A percentile compares a stretch with the other conserved stretches of the same genome.
Conservation (phyloP, 2,113 vertebrate genomes). For the Ctenomys sociabilis region DNA sequence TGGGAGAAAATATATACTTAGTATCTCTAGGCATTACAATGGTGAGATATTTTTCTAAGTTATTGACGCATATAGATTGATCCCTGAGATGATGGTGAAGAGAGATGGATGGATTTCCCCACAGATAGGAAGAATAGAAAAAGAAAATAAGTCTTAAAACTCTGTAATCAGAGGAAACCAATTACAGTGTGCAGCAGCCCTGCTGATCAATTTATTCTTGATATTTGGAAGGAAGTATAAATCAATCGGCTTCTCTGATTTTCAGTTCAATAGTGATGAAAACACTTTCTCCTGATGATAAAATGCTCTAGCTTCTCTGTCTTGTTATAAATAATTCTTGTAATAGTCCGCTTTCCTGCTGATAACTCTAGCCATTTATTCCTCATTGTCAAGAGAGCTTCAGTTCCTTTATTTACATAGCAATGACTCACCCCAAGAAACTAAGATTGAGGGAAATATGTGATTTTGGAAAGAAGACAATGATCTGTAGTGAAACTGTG, state of each 20-base stretch:
- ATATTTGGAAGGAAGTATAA: conserved; percentile 1
- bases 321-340: conserved; percentile 19
- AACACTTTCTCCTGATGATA: conserved; percentile 55
- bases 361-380: conserved; percentile 42
- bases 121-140: conserved; percentile 22
- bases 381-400: conserved; percentile 24
- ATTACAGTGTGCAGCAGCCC: background rate
- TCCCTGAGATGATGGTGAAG: background rate
- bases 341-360: background rate
- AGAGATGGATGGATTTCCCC: background rate
- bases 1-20: conserved; percentile 36
- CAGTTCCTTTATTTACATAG: background rate
- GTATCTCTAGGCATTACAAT: conserved; percentile 33
- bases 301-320: conserved; percentile 49
- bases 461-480: background rate
- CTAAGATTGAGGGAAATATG: background rate
- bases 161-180: conserved; percentile 24
- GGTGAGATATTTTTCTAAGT: conserved; percentile 19
- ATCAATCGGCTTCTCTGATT: conserved; percentile 51
- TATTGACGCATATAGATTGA: conserved; percentile 50
- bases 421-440: conserved; percentile 28
- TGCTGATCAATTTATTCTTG: conserved; percentile 55
- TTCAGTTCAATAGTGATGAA: conserved; percentile 63
- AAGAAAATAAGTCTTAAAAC: conserved; percentile 57
- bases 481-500: background rate